A percentile compares a stretch with the other conserved stretches of the same genome.
Evolutionary conservation across 2,113 vertebrate species (phyloP).

Genomic region (Kryptolebias marmoratus): DNA sequence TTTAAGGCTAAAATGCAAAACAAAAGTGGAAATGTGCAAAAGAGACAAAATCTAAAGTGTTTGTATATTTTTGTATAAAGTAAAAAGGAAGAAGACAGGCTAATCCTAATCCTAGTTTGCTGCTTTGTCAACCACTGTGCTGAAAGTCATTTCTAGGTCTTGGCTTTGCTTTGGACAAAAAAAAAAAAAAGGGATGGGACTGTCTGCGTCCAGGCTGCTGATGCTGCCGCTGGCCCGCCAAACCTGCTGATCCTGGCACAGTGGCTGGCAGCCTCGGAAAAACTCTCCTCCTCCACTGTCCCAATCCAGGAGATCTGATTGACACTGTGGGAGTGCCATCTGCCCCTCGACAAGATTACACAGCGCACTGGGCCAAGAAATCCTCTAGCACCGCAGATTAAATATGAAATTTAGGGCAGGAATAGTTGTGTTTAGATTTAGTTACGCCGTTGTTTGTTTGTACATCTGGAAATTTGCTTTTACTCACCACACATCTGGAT

Average conservation of each 20-base stretch:
- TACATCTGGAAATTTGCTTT: constrained; percentile 18
- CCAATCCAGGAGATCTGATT: constrained; percentile 69
- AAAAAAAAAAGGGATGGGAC: constrained; percentile 32
- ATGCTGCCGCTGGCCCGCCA: constrained; percentile 31
- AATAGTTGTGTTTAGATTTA: constrained; percentile 56
- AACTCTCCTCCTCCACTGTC: constrained; percentile 42
- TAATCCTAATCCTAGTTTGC: constrained; percentile 61
- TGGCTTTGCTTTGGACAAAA: constrained; percentile 24
- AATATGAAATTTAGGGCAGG: constrained; percentile 81
- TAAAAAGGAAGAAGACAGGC: constrained; percentile 23
- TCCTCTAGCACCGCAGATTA: constrained; percentile 72
- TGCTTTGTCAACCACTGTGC: constrained; percentile 32
- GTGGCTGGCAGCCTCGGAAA: constrained; percentile 20
- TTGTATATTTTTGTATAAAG: constrained; percentile 17
- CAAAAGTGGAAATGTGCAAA: constrained; percentile 8
- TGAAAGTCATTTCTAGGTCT: constrained; percentile 43
- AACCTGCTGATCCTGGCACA: constrained; percentile 56
- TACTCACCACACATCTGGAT: constrained; percentile 11
- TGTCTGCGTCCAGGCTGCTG: constrained; percentile 27
- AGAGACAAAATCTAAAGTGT: constrained; percentile 4
- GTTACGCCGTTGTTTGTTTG: constrained; percentile 3
- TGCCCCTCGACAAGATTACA: constrained; percentile 76
- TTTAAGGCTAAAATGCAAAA: neutral
- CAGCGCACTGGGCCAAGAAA: constrained; percentile 72
- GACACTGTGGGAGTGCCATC: constrained; percentile 69